Base-by-base conservation (phyloP, 1,140 invertebrate genomes). In the Batillaria attramentaria region DNA sequence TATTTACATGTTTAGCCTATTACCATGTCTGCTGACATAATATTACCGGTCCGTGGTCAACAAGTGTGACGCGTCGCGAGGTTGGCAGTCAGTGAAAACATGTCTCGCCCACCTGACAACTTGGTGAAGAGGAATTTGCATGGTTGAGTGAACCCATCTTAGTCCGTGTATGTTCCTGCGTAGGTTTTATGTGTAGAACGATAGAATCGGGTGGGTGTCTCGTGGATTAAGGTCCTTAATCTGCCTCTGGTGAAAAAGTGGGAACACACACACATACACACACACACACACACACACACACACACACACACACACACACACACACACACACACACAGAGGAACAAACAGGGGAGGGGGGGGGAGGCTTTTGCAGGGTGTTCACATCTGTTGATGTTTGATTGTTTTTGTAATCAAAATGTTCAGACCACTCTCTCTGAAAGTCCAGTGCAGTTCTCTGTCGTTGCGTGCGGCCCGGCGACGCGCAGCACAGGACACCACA, bases 251-350 rank as follows among this genome's bases (percentile, higher is more conserved):
- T 50, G 46, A 24, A 10, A 50, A 24, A 10, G 24, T 24, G 24
- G 46, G 46, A 10, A 50, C 46, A 13, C 46, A 50, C 24, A 50
- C 46, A 50, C 24, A 24, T 24, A 50, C 46, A 50, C 46, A 24
- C 46, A 50, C 24, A 50, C 46, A 50, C 46, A 50, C 46, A 50
- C 62, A 65, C 31, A 33, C 62, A 65, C 28, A 33, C 62, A 65
- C 62, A 65, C 62, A 31, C 62, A 31, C 62, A 28, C 18, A 33
- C 62, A 65, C 62, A 28, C 62, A 65, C 62, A 33, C 31, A 31
- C 62, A 33, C 10, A 65, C 62, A 31, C 62, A 65, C 62, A 65
- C 62, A 31, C 62, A 33, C 31, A 65, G 10, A 65, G 8, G 31
- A 16, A 33, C 18, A 65, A 16, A 65, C 18, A 50, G 46, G 24